Evolutionary conservation across 2,888 invertebrate genomes (phyloP), one percentile per base, ranked within the genome.

Genomic region (Tortricodes alternella): DNA sequence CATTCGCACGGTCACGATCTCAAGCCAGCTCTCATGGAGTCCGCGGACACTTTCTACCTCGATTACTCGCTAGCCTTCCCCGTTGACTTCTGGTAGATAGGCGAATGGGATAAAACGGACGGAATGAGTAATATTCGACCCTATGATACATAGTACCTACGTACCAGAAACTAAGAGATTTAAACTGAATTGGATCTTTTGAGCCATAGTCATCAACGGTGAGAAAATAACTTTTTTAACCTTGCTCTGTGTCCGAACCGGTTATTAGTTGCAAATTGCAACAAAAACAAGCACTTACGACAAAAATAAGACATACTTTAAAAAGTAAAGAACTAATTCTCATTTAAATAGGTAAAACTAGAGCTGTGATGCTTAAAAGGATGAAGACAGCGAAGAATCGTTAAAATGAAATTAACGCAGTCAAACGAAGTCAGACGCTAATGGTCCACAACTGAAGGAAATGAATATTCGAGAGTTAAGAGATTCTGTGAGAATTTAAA

Each of bases 1-100:
- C 71, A 63, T 73, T 80, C 77, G 70, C 80, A 78, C 76, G 79
- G 78, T 75, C 80, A 79, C 80, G 79, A 79, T 70, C 71, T 73
- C 49, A 60, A 62, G 19, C 52, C 62, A 60, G 60, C 62, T 60
- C 60, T 62, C 60, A 50, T 63, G 53, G 62, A 65, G 63, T 43
- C 56, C 52, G 62, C 62, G 65, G 64, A 66, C 72, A 80, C 87
- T 88, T 87, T 86, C 84, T 82, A 81, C 66, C 66, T 73, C 67
- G 64, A 73, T 71, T 65, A 63, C 66, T 27, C 59, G 64, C 60
- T 63, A 68, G 68, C 65, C 68, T 70, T 70, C 67, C 65, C 65
- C 61, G 63, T 27, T 65, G 50, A 52, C 62, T 61, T 62, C 49
- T n/a, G 34, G 39, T 41, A 32, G 23, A 51, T 35, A 59, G 66